Evolutionary conservation across 2,797 vertebrate genomes (phyloP), one percentile per base, ranked within the genome.

Genomic region (Vireo griseus): DNA sequence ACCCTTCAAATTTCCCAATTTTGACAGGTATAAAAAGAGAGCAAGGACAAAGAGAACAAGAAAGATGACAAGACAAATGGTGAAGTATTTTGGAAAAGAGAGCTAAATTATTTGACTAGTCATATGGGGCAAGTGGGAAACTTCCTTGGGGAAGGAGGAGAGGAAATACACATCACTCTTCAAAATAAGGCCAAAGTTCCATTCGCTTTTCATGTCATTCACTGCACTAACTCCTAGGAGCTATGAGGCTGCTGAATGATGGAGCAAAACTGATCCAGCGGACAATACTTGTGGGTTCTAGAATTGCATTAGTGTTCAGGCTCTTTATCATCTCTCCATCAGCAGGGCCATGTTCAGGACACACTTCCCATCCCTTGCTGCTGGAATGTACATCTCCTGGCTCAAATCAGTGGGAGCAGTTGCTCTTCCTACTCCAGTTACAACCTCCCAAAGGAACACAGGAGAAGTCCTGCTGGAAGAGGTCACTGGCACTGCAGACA

Each of bases 201-300:
- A 25, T 67, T 92, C 0, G 0, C 12, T 86, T 63, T 40, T 54
- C 20, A 47, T 15, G 68, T 78, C 69, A 31, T 0, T 16, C n/a
- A 5, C 52, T n/a, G 22, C 19, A 3, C 7, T 48, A 91, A 25
- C 17, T 54, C n/a, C 17, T 35, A 37, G 25, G 59, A 92, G 55
- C 44, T 25, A 2, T 0, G 3, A 52, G 28, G 61, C 55, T 82
- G 50, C 63, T 25, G 42, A 28, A 16, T 4, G 5, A 45, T 3
- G 52, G 35, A 85, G 51, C 59, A 73, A 52, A 77, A 73, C 44
- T 8, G 61, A 57, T 13, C 24, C 62, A 42, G 42, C 0, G 29
- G 55, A 4, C 68, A 37, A 11, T 2, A 13, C 31, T 2, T 31
- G 45, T 10, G 31, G 11, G 9, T 17, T 66, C 11, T 2, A 54